These are phyloP conservation scores for Reticulitermes speratus DNA, from an alignment of 1,140 invertebrate species.

Conservation along the genomic window DNA sequence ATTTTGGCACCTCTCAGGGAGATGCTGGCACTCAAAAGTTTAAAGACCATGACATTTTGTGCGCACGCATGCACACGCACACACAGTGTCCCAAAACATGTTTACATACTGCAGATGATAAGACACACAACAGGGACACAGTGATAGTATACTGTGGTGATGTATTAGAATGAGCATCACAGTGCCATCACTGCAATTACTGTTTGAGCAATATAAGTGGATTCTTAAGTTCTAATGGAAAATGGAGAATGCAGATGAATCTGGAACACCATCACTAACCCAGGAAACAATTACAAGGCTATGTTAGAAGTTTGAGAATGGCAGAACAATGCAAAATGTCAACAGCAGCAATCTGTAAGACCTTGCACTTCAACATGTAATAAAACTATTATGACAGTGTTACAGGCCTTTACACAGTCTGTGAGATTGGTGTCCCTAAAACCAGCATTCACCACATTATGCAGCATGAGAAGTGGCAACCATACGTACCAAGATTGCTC, in stretches of 20 bases:
- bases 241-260: background rate
- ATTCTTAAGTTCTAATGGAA: background rate
- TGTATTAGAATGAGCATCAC: no score
- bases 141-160: no score
- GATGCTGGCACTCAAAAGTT: no score
- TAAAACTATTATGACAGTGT: background rate
- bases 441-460: background rate
- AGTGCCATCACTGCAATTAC: background rate
- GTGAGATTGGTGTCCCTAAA: background rate
- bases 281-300: background rate
- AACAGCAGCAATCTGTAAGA: background rate
- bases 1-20: no score
- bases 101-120: no score
- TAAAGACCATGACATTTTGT: no score
- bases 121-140: no score
- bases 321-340: background rate
- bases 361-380: background rate
- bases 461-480: background rate
- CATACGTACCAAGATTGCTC: background rate
- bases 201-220: background rate
- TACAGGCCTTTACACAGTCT: background rate
- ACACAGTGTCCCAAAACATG: no score
- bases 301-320: background rate
- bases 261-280: background rate
- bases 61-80: no score